Evolutionary conservation across 2,113 vertebrate species (phyloP), one percentile per base, ranked within the genome.

Genomic region (Muntiacus muntjak): DNA sequence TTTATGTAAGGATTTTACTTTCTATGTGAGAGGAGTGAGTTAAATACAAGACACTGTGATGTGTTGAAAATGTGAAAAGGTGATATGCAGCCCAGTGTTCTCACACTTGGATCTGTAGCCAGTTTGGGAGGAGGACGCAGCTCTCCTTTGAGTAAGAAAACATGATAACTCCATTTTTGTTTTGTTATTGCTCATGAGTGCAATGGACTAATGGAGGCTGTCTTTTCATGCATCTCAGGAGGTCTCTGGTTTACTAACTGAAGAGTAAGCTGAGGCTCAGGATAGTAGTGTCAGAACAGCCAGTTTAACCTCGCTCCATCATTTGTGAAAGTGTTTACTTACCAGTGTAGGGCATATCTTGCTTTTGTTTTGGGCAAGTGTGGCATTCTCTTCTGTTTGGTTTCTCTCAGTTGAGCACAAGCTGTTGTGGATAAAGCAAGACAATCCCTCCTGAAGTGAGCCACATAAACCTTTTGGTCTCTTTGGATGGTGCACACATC

Each of bases 321-420:
- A 40, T 81, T 93, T 91, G 30, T 78, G 45, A 74, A 19, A 30
- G 6, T 78, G 45, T 60, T 92, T 90, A 79, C 67, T 79, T 78
- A 76, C 45, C 19, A 19, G 15, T 71, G 58, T 14, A 43, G 5
- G 82, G 6, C 15, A 0, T 28, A 60, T 17, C 25, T 92, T 62
- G 3, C 45, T 84, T 92, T 93, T 54, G n/a, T 87, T 36, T 84
- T 81, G 79, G 87, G 16, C 55, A 47, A 13, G 19, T 26, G 81
- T 82, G 54, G 10, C 33, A 40, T 93, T 60, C 33, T 95, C 52
- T 96, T 94, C 55, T 67, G 76, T 47, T 84, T 36, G 40, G 58
- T 95, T 95, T 95, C 74, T 98, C 62, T 97, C 55, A 95, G 13
- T 9, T 95, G 52, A 98, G 86, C 52, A 93, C 43, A 95, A 78